Percentiles rank a stretch among this genome's conserved stretches.
Evolutionary conservation across 2,888 invertebrate species (phyloP).

Genomic region (Trypoxylon attenuatum): DNA sequence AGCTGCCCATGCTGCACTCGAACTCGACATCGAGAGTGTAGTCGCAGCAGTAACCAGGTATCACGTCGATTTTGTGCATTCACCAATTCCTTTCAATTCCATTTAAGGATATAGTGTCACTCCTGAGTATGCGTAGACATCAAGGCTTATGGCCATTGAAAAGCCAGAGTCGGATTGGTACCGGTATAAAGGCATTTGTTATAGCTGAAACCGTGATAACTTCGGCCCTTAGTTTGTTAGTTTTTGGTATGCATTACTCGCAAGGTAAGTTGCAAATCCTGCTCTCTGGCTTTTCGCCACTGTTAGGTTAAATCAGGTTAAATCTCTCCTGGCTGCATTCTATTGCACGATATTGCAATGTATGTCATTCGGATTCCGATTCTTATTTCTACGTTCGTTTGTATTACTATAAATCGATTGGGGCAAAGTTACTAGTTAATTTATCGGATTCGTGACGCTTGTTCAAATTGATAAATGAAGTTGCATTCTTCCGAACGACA

Average conservation of each 20-base stretch:
- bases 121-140: constrained; percentile 79
- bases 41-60: too few species aligned
- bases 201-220: constrained; percentile 78
- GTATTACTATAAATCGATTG: not conserved
- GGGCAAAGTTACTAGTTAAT: too few species aligned
- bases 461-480: too few species aligned
- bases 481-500: too few species aligned
- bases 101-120: constrained; percentile 67
- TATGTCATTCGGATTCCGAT: too few species aligned
- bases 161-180: constrained; percentile 60
- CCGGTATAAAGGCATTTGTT: constrained; percentile 76
- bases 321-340: not conserved
- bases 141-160: constrained; percentile 77
- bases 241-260: constrained; percentile 82
- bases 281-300: constrained; percentile 2
- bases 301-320: constrained; percentile 49
- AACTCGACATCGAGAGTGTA: too few species aligned
- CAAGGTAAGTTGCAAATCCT: constrained; percentile 77
- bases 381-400: not conserved
- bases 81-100: too few species aligned
- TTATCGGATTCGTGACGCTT: too few species aligned
- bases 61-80: too few species aligned
- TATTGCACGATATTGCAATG: too few species aligned
- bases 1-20: too few species aligned
- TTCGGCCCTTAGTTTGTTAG: constrained; percentile 80